A percentile compares a stretch with the other conserved stretches of the same genome.
Conservation (phyloP, 1,140 invertebrate genomes). For the Solenopsis invicta region DNA sequence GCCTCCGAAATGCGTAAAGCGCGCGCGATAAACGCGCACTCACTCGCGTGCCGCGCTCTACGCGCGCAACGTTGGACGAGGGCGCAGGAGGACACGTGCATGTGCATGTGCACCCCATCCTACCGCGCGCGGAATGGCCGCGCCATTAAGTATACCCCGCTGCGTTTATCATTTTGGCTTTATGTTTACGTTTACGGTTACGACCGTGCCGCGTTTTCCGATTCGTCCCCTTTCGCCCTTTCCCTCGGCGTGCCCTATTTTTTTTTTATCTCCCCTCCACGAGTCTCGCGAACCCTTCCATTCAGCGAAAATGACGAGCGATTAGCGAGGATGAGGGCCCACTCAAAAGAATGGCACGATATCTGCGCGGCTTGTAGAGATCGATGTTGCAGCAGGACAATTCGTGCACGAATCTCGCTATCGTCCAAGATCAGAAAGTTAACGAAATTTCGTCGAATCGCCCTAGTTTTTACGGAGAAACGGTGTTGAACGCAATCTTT, state of each 20-base stretch:
- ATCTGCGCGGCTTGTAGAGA: not conserved
- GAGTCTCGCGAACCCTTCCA: not conserved
- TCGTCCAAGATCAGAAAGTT: no score
- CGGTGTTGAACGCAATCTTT: not conserved
- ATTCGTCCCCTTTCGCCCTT: conserved; percentile 32
- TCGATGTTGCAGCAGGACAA: conserved; percentile 18
- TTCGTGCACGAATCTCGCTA: not conserved
- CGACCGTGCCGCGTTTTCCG: conserved; percentile 52
- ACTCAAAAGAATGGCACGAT: conserved; percentile 19
- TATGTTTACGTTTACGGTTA: conserved; percentile 74
- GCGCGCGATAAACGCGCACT: conserved; percentile 68
- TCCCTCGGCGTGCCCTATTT: not conserved
- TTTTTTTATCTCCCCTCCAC: not conserved
- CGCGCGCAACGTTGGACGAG: not conserved
- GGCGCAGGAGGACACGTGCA: not conserved
- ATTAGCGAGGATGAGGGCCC: conserved; percentile 18
- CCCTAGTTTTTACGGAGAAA: not conserved
- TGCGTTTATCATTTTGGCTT: conserved; percentile 76
- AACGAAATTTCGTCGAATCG: not conserved
- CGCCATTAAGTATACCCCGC: conserved; percentile 72
- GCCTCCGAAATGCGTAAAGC: conserved; percentile 68
- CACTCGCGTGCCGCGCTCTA: conserved; percentile 47
- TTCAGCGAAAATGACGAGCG: conserved; percentile 38
- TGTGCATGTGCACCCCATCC: not conserved
- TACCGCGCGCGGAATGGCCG: conserved; percentile 47